A percentile compares a stretch with the other conserved stretches of the same genome.
These are phyloP conservation scores for Lateolabrax maculatus DNA, from an alignment of 2,797 vertebrate species.

Conservation along the genomic window DNA sequence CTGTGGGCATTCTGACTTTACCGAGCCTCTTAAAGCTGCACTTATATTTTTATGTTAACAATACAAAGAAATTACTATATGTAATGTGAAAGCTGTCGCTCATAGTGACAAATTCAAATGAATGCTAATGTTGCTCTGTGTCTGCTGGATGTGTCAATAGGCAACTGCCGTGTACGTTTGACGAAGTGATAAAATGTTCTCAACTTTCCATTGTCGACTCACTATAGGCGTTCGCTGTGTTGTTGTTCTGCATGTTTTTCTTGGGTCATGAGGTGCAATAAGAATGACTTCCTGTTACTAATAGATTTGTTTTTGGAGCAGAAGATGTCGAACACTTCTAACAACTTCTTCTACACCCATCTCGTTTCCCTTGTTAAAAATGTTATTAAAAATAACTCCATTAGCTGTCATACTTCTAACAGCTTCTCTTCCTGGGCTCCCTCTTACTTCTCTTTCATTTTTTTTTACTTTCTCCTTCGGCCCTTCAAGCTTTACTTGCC, in stretches of 20 bases:
- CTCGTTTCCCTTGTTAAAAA: neutral
- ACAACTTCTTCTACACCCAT: neutral
- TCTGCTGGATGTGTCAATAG: neutral
- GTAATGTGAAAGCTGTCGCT: neutral
- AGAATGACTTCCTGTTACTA: neutral
- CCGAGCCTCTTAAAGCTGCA: neutral
- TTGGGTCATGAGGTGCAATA: neutral
- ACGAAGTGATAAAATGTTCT: too few species aligned
- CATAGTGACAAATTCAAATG: neutral
- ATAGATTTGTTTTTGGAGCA: neutral
- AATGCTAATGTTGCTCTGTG: too few species aligned
- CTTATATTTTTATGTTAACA: neutral
- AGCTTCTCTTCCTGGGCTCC: constrained; percentile 1
- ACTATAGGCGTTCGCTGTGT: neutral
- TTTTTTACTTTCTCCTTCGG: constrained; percentile 7
- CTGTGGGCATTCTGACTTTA: neutral
- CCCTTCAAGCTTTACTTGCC: constrained; percentile 21
- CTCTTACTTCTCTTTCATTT: neutral
- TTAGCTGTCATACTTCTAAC: constrained; percentile 18
- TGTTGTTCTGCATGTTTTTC: neutral
- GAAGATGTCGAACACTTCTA: neutral
- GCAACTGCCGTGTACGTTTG: neutral
- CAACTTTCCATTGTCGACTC: neutral
- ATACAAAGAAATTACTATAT: too few species aligned
- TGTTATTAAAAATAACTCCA: constrained; percentile 38